Evolutionary conservation across 1,140 invertebrate genomes (phyloP).

Genomic region (Cydia splendana): DNA sequence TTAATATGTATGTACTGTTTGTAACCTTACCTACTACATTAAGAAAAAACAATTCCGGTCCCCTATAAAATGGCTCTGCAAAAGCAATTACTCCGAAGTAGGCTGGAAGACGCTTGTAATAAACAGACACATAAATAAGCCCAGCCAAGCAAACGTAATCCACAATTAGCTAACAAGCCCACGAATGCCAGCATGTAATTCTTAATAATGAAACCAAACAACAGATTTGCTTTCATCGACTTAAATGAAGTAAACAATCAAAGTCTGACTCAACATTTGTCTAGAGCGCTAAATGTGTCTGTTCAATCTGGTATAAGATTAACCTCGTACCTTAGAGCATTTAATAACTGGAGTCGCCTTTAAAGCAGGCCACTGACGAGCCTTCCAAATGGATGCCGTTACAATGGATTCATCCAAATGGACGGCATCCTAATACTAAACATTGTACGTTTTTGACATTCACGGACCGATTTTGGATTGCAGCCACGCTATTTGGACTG

Average conservation of each 20-base stretch:
- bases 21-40: background rate
- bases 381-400: too few species aligned
- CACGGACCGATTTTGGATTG: too few species aligned
- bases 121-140: slow-evolving; percentile 34
- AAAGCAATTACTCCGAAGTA: slow-evolving; percentile 31
- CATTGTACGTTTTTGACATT: too few species aligned
- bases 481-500: too few species aligned
- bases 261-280: background rate
- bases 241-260: slow-evolving; percentile 26
- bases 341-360: too few species aligned
- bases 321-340: background rate
- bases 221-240: slow-evolving; percentile 22
- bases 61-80: slow-evolving; percentile 19
- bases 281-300: slow-evolving; percentile 1
- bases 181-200: slow-evolving; percentile 25
- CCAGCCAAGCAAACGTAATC: slow-evolving; percentile 33
- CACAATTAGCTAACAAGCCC: slow-evolving; percentile 32
- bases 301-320: background rate
- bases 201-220: slow-evolving; percentile 31
- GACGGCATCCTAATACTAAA: too few species aligned
- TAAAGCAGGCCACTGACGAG: too few species aligned
- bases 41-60: slow-evolving; percentile 19
- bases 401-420: too few species aligned
- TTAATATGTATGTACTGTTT: background rate
- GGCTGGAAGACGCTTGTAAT: slow-evolving; percentile 31